Evolutionary conservation across 2,888 invertebrate species (phyloP).

Genomic region (Cantharis nigra): DNA sequence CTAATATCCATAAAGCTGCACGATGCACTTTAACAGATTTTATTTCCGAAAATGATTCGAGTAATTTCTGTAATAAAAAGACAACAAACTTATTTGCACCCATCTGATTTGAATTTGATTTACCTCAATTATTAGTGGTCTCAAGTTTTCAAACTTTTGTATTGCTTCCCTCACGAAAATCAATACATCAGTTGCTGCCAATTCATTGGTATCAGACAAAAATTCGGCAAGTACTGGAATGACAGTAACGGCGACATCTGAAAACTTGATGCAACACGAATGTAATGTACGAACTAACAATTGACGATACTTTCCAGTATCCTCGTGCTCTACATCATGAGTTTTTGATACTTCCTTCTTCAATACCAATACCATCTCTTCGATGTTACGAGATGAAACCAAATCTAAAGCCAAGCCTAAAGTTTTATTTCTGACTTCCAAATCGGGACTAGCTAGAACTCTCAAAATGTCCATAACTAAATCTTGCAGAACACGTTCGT

Average conservation of each 20-base stretch:
- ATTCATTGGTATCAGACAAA: conserved; percentile 84
- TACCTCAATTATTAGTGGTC: conserved; percentile 81
- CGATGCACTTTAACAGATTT: conserved; percentile 91
- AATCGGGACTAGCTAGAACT: conserved; percentile 89
- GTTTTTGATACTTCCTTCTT: conserved; percentile 94
- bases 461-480: conserved; percentile 97
- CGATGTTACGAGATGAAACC: conserved; percentile 89
- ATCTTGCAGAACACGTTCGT: conserved; percentile 85
- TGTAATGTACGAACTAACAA: conserved; percentile 94
- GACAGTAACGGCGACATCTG: conserved; percentile 91
- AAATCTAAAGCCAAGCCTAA: conserved; percentile 76
- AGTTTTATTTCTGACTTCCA: conserved; percentile 75
- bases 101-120: background rate
- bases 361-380: conserved; percentile 91
- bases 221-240: conserved; percentile 95
- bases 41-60: conserved; percentile 85
- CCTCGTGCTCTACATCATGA: conserved; percentile 83
- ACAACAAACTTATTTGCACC: background rate
- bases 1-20: conserved; percentile 95
- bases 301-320: conserved; percentile 94
- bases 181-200: conserved; percentile 92
- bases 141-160: conserved; percentile 83
- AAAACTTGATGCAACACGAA: conserved; percentile 91
- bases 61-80: conserved; percentile 59
- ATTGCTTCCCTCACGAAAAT: conserved; percentile 96